These are phyloP conservation scores for Steinernema scapterisci DNA, from an alignment of 2,888 invertebrate genomes.

Conservation along the genomic window DNA sequence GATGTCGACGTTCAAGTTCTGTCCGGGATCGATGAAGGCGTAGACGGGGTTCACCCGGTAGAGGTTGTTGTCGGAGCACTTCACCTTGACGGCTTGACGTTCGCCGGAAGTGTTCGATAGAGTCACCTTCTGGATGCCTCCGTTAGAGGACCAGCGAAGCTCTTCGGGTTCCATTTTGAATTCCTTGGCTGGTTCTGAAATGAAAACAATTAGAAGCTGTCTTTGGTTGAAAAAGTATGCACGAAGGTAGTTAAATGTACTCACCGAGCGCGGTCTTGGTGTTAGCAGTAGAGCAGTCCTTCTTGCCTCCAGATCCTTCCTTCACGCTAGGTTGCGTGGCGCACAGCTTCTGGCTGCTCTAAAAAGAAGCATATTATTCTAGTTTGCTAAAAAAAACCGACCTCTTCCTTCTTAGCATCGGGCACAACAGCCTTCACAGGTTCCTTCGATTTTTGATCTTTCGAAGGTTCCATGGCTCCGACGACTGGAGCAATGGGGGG, in stretches of 20 bases:
- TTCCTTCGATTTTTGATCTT: background rate
- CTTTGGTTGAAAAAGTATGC: background rate
- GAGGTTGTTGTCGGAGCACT: slow-evolving; percentile 44
- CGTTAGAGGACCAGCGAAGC: slow-evolving; percentile 37
- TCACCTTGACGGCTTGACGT: slow-evolving; percentile 44
- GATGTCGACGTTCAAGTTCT: slow-evolving; percentile 40
- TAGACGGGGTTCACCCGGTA: slow-evolving; percentile 48
- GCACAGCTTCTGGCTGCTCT: slow-evolving; percentile 18
- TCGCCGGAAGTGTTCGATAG: slow-evolving; percentile 37
- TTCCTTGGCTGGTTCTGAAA: slow-evolving; percentile 1
- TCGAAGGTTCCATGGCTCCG: background rate
- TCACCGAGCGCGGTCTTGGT: background rate
- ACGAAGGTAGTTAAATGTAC: no score
- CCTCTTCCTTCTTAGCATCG: slow-evolving; percentile 17
- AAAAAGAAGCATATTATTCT: no score
- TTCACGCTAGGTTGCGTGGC: background rate
- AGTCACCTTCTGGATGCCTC: slow-evolving; percentile 41
- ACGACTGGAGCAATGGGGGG: slow-evolving; percentile 20
- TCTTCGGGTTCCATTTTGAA: slow-evolving; percentile 43
- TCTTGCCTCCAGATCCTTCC: background rate
- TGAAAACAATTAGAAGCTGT: background rate
- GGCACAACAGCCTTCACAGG: background rate
- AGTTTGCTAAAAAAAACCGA: no score
- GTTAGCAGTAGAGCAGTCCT: background rate
- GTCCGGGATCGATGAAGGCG: slow-evolving; percentile 44